These are phyloP conservation scores for Oxygymnocypris stewartii DNA, from an alignment of 2,113 vertebrate genomes.

Conservation along the genomic window DNA sequence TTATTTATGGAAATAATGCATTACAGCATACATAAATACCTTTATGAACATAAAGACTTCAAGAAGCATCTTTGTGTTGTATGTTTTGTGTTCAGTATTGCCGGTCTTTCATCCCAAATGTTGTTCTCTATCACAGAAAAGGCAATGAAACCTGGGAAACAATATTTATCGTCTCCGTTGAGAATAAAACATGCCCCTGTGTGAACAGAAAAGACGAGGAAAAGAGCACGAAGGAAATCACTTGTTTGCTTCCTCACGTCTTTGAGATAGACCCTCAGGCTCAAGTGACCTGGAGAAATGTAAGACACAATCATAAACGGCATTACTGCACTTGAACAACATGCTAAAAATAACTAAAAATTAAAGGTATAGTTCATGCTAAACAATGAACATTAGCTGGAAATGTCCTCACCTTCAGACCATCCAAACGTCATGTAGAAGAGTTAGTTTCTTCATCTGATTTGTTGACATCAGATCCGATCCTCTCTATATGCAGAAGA, in stretches of 20 bases:
- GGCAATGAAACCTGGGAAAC: neutral
- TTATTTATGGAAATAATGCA: too few species aligned
- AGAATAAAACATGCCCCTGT: constrained; percentile 53
- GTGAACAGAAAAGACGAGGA: neutral
- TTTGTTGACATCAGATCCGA: neutral
- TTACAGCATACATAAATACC: too few species aligned
- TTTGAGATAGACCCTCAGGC: constrained; percentile 24
- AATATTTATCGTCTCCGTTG: neutral
- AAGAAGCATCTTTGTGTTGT: neutral
- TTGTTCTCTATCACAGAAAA: neutral
- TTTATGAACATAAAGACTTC: too few species aligned
- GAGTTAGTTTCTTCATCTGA: neutral
- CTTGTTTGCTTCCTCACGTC: constrained; percentile 60
- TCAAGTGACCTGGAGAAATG: constrained; percentile 69
- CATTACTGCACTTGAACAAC: neutral
- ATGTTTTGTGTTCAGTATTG: neutral
- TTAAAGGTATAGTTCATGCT: neutral
- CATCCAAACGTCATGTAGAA: neutral
- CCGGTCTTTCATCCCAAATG: neutral
- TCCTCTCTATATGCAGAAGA: too few species aligned
- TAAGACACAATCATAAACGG: constrained; percentile 15
- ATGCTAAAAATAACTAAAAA: neutral
- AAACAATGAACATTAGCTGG: neutral
- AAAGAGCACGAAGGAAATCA: rapidly evolving
- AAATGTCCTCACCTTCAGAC: neutral